phyloP scores from a whole-genome alignment of 2,888 invertebrate genomes.

The Hyles lineata region DNA sequence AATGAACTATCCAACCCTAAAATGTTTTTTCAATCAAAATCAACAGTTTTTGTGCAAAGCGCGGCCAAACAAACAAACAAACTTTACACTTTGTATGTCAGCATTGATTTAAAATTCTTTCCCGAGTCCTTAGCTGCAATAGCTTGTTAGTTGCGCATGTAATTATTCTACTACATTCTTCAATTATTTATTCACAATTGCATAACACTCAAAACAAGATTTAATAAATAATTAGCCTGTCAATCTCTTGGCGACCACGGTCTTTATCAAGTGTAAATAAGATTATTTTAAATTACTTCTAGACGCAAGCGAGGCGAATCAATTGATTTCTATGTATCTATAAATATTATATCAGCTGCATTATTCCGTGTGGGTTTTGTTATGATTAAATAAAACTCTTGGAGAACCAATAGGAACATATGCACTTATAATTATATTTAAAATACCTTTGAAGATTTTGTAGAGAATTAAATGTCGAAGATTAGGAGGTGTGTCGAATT shows the following conservation, averaged over 20 bases:
- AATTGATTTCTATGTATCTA: not conserved
- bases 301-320: not conserved
- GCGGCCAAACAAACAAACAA: not conserved
- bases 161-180: slow-evolving; percentile 28
- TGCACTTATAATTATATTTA: too few relatives aligned
- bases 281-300: slow-evolving; percentile 24
- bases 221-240: slow-evolving; percentile 25
- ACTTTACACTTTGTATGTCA: not conserved
- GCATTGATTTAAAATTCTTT: not conserved
- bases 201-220: slow-evolving; percentile 26
- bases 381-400: too few relatives aligned
- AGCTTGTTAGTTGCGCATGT: slow-evolving; percentile 4
- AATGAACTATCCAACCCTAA: not conserved
- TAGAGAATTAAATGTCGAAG: too few relatives aligned
- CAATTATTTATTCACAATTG: slow-evolving; percentile 25
- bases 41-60: too few relatives aligned
- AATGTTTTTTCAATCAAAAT: not conserved
- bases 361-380: too few relatives aligned
- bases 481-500: too few relatives aligned
- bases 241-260: slow-evolving; percentile 26
- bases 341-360: not conserved
- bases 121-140: not conserved
- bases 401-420: too few relatives aligned
- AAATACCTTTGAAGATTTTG: too few relatives aligned
- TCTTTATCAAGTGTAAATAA: slow-evolving; percentile 23